Evolutionary conservation across 2,888 invertebrate species (phyloP), one percentile per base, ranked within the genome.

Genomic region (Acanthosepion pharaonis): DNA sequence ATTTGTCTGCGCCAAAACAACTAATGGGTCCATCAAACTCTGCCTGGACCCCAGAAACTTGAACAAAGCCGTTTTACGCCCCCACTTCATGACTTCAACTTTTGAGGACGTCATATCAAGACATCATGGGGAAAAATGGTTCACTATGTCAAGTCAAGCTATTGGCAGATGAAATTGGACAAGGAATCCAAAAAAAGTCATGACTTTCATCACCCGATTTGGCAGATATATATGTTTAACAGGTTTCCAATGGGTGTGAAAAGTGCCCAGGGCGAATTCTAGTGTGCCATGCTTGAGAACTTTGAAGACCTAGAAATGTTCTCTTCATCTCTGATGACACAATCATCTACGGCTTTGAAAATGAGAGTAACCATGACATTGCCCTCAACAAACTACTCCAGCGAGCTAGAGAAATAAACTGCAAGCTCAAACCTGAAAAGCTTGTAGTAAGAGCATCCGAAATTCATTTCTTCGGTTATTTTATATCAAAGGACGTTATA

Each of bases 361-460:
- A 53, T 53, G 51, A 15, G 51, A 53, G 51, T 11, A 15, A 53
- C 51, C 51, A 53, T 53, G 51, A 53, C 15, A 53, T 53, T 53
- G 15, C 51, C 51, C 51, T 53, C 51, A 53, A 53, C 51, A 53
- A 53, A 53, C 51, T 53, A 53, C 51, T 53, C 51, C 51, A 53
- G 51, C 0, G 42, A 78, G 94, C 95, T 5, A 93, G 95, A 55
- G 53, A 94, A 49, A 78, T 49, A 3, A 94, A 94, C 64, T 64
- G 94, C 28, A 95, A 95, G 95, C 94, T 95, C n/a, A 94, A 95
- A 51, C 51, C 48, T n/a, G 95, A 95, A 51, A 95, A 95, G 78
- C 95, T 94, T 94, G 42, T 94, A 33, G 51, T 95, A 53, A 94
- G 95, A 51, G 95, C 95, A 49, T 28, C 53, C 91, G 94, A 95